Evolutionary conservation across 2,888 invertebrate genomes (phyloP).

Genomic region (Caenorhabditis becei): DNA sequence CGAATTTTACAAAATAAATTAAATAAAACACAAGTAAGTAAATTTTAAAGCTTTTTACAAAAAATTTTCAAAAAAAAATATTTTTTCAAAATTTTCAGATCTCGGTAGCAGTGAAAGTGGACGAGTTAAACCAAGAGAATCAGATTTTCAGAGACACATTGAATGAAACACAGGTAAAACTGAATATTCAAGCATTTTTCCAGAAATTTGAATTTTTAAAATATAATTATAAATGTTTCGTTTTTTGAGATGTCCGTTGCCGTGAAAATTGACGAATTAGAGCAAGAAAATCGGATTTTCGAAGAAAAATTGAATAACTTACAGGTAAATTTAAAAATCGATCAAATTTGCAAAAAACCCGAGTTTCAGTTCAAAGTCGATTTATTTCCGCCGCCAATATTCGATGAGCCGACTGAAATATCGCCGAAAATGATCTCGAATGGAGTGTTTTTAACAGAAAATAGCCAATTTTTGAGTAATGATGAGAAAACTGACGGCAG

Average conservation of each 20-base stretch:
- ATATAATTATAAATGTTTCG: too few relatives aligned
- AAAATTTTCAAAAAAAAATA: too few relatives aligned
- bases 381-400: too few relatives aligned
- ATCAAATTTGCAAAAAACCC: neutral
- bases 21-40: too few relatives aligned
- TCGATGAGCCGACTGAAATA: slow-evolving; percentile 7
- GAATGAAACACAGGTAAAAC: too few relatives aligned
- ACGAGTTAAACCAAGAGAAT: too few relatives aligned
- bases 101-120: too few relatives aligned
- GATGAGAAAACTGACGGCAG: neutral
- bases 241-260: too few relatives aligned
- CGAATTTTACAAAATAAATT: too few relatives aligned
- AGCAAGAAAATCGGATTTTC: neutral
- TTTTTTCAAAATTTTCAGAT: too few relatives aligned
- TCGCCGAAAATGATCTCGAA: slow-evolving; percentile 14
- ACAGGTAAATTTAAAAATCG: neutral
- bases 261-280: neutral
- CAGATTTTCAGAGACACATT: too few relatives aligned
- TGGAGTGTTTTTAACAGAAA: slow-evolving; percentile 1
- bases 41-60: too few relatives aligned
- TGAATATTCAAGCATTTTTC: neutral
- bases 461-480: neutral
- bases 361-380: neutral
- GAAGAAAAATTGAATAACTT: neutral
- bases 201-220: neutral